Evolutionary conservation across 1,140 invertebrate genomes (phyloP), one percentile per base, ranked within the genome.

Genomic region (Listronotus oregonensis): DNA sequence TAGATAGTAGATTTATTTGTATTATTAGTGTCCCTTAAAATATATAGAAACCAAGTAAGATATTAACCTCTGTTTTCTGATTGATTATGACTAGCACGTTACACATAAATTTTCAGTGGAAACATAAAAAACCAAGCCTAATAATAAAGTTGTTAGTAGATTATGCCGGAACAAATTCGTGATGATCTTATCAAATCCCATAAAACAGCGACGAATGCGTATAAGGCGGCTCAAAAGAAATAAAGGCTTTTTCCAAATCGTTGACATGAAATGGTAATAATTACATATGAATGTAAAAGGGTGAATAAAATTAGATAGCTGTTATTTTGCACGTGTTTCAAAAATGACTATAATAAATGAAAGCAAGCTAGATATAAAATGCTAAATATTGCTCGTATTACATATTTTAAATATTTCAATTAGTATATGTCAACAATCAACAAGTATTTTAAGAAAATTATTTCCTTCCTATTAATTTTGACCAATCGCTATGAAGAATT

Each of bases 61-160:
- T 43, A 49, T 49, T 49, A 14, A 47, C 46, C 47, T 6, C 12
- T 37, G 14, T 40, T 44, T 52, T 44, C 49, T 51, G 60, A 63
- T 63, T 63, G 60, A 63, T 63, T 63, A 39, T 43, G 49, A 54
- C 32, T 17, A 50, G 60, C 60, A 54, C 47, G 60, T 52, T 44
- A 63, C 39, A 34, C 60, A 63, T 63, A 63, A 63, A 63, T 63
- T 63, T 21, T 39, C 18, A 11, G 7, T 15, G 3, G 39, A 12
- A 63, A 63, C 60, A 63, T 54, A 63, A 63, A 62, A 63, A 63
- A 63, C 60, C 49, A 51, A 50, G 47, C 60, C 60, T 63, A 27
- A 63, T 63, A 63, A 63, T 63, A 63, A 44, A 63, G 50, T 63
- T 63, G 60, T 63, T 63, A 54, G 60, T 63, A 51, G 60, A 63